Evolutionary conservation across 2,113 vertebrate species (phyloP), one percentile per base, ranked within the genome.

Genomic region (Nibea albiflora): DNA sequence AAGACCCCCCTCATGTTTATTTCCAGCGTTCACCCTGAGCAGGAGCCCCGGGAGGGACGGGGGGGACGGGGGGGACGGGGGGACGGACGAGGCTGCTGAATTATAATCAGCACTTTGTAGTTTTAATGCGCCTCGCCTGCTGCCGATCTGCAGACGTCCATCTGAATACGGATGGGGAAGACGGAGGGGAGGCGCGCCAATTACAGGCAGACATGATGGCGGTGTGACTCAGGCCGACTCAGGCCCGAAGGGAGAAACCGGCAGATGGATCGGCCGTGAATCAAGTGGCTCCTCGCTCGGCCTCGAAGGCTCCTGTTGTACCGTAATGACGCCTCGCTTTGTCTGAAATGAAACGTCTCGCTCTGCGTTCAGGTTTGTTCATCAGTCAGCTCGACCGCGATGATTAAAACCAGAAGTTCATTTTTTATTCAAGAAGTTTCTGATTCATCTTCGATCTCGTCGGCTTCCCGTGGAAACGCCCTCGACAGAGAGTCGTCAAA

Each of bases 1-100:
- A 73, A 35, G 61, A 54, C 62, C 50, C 65, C 65, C 72, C 90
- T 88, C 85, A 87, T 89, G 88, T 90, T 91, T 91, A 90, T 92
- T 88, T 91, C 80, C 80, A 83, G 78, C 57, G 49, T 71, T 71
- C 54, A 56, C 83, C 54, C 63, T 72, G 76, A 78, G 75, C 76
- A 19, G 66, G 35, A 44, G 31, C 44, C 81, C 57, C 2, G 5
- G 58, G 88, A 73, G 80, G 35, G 35, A 60, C 26, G 1, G 3
- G 3, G 53, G 64, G n/a, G n/a, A n/a, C 2, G 5, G 58, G 88
- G 70, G 80, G 35, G 35, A 60, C 26, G 1, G 3, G 62, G 73
- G 56, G 35, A 1, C 35, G 44, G 44, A 79, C 47, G 20, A 22
- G 72, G 31, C 72, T 56, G 68, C 57, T 70, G 86, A 85, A 92